These are phyloP conservation scores for Vombatus ursinus DNA, from an alignment of 2,113 vertebrate genomes.

Conservation along the genomic window DNA sequence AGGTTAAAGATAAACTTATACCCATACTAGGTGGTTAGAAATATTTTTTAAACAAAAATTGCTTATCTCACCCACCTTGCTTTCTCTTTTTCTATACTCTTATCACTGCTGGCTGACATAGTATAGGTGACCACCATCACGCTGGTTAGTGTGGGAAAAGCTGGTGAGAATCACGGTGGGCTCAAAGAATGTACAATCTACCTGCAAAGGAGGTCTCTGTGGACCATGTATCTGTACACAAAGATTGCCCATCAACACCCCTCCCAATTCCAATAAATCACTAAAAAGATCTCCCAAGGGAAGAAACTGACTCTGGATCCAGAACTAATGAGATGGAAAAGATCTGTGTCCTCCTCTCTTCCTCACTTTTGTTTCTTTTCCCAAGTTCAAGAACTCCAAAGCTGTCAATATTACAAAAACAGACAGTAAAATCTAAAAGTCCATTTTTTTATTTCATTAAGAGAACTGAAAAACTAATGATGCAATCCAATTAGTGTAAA, in stretches of 20 bases:
- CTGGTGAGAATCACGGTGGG: accelerated
- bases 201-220: neutral
- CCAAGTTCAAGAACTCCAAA: neutral
- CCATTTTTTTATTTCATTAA: accelerated
- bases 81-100: neutral
- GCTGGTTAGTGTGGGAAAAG: neutral
- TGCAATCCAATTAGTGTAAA: neutral
- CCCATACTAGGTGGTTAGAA: neutral
- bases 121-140: neutral
- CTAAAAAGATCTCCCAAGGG: too few species aligned
- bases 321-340: neutral
- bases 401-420: neutral
- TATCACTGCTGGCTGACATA: neutral
- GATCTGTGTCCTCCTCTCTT: neutral
- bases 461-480: neutral
- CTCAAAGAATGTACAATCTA: neutral
- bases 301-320: neutral
- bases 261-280: neutral
- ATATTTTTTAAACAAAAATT: neutral
- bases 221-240: neutral
- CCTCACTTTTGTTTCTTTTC: neutral
- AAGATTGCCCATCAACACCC: neutral
- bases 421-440: neutral
- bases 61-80: neutral
- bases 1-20: neutral